phyloP scores from a whole-genome alignment of 1,140 invertebrate genomes.

The Tetragonula clypearis region DNA sequence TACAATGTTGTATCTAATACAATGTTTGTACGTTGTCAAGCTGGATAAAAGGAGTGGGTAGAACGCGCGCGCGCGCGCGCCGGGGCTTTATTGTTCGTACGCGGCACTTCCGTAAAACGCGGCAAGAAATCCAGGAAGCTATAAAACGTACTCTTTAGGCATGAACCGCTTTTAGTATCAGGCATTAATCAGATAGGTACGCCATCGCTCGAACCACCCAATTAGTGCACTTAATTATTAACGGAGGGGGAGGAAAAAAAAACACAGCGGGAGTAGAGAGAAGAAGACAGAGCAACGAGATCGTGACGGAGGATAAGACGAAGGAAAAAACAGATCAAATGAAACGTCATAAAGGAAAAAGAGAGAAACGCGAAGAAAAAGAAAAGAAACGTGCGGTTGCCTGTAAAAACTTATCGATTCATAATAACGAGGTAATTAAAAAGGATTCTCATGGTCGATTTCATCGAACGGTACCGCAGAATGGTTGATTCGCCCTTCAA shows the following conservation, averaged over 20 bases:
- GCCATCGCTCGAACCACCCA: constrained; percentile 26
- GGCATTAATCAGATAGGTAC: constrained; percentile 55
- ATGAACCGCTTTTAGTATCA: constrained; percentile 47
- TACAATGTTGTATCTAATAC: no score
- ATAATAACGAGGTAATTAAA: constrained; percentile 52
- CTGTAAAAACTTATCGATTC: constrained; percentile 13
- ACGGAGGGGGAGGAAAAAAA: not conserved
- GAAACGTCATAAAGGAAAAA: not conserved
- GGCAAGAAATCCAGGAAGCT: constrained; percentile 54
- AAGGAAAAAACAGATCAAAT: not conserved
- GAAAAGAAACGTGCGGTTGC: not conserved
- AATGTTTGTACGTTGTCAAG: not conserved
- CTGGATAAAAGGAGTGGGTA: not conserved
- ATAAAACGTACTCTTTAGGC: constrained; percentile 46
- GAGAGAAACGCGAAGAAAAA: not conserved
- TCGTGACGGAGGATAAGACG: not conserved
- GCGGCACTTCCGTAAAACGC: constrained; percentile 45
- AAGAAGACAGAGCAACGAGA: not conserved
- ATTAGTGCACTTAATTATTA: constrained; percentile 58
- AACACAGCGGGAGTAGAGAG: not conserved
- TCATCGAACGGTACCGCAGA: constrained; percentile 9
- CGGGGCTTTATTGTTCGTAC: constrained; percentile 26
- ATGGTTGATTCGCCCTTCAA: constrained; percentile 23
- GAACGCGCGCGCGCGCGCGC: not conserved
- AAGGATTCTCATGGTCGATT: constrained; percentile 51